These are phyloP conservation scores for Mesocricetus auratus DNA, from an alignment of 2,113 vertebrate genomes.

Conservation along the genomic window DNA sequence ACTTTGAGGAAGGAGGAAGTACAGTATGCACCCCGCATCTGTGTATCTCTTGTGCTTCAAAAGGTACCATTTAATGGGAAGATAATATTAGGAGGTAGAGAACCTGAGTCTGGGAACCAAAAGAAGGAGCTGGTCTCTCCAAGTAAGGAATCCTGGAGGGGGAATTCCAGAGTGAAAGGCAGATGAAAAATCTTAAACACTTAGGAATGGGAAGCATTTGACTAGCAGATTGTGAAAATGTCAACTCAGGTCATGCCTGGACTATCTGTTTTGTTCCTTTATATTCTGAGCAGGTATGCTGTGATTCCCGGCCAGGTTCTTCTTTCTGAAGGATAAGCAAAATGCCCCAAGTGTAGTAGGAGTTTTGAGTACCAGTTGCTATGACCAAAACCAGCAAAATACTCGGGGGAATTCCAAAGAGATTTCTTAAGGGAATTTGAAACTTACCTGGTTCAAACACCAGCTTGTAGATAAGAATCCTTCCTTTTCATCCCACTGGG, in stretches of 20 bases:
- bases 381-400: not conserved
- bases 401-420: conserved; percentile 33
- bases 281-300: not conserved
- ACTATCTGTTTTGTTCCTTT: not conserved
- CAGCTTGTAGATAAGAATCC: not conserved
- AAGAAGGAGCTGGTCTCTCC: not conserved
- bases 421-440: not conserved
- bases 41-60: not conserved
- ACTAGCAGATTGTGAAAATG: not conserved
- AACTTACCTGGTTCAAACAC: not conserved
- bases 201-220: conserved; percentile 41
- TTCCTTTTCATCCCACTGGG: not conserved
- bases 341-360: not conserved
- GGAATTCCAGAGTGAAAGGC: conserved; percentile 33
- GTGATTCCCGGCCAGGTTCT: not conserved
- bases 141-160: conserved; percentile 26
- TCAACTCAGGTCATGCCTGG: not conserved
- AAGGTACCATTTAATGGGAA: not conserved
- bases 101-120: not conserved
- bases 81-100: not conserved
- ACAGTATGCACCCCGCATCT: not conserved
- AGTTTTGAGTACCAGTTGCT: not conserved
- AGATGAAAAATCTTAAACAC: conserved; percentile 1
- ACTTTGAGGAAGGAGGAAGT: not conserved
- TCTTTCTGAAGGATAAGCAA: not conserved